These are phyloP conservation scores for Stenolophus ochropezus DNA, from an alignment of 2,888 invertebrate species.

Conservation along the genomic window DNA sequence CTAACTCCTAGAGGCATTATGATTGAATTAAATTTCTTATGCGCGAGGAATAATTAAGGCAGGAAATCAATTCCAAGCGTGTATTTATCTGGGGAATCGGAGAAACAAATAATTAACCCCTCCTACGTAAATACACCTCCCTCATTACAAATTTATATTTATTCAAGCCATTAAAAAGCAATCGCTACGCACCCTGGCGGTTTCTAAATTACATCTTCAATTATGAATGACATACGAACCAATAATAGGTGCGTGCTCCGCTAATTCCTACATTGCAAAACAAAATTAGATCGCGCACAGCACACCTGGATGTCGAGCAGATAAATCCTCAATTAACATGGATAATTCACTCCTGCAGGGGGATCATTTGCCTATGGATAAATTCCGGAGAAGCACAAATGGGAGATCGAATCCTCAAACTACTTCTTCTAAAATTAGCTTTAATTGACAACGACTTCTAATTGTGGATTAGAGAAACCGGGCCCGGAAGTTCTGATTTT, in stretches of 20 bases:
- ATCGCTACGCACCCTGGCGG: neutral
- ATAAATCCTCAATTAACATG: neutral
- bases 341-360: neutral
- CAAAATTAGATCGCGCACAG: slow-evolving; percentile 2
- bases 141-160: slow-evolving; percentile 7
- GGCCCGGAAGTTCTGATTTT: too few species aligned
- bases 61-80: neutral
- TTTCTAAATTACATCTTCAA: slow-evolving; percentile 2
- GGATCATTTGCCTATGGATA: neutral
- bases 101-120: neutral
- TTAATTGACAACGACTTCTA: too few species aligned
- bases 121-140: neutral
- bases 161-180: neutral
- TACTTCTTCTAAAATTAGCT: too few species aligned
- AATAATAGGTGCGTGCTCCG: neutral
- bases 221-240: neutral
- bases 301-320: neutral
- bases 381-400: too few species aligned
- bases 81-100: neutral
- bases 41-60: neutral
- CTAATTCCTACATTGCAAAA: neutral
- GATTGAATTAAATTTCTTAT: too few species aligned
- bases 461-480: too few species aligned
- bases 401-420: too few species aligned
- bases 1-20: too few species aligned